phyloP scores from a whole-genome alignment of 2,888 invertebrate genomes.

The Oconnorella tubifera region DNA sequence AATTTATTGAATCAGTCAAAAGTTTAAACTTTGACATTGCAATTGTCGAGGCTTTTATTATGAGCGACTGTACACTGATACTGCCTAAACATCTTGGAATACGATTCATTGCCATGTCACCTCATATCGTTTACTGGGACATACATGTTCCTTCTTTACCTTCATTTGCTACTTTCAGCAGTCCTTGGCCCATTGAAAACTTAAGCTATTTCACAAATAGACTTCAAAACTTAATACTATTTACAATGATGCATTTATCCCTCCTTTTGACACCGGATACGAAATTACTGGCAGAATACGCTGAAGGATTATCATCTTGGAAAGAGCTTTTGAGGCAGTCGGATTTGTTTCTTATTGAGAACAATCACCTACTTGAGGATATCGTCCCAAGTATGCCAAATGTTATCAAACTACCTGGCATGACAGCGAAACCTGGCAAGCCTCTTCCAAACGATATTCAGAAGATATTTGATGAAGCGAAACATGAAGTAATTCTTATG shows the following conservation, averaged over 20 bases:
- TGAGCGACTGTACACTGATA: neutral
- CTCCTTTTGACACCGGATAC: neutral
- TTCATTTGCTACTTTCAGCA: constrained; percentile 4
- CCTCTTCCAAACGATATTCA: constrained; percentile 30
- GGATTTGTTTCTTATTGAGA: constrained; percentile 31
- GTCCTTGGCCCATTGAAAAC: neutral
- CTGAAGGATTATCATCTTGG: neutral
- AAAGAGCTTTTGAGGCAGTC: constrained; percentile 20
- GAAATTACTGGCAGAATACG: constrained; percentile 2
- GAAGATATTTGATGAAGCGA: constrained; percentile 30
- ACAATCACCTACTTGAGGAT: constrained; percentile 34
- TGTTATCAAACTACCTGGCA: constrained; percentile 33
- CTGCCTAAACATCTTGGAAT: neutral
- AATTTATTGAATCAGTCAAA: neutral
- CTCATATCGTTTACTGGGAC: neutral
- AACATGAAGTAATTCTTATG: constrained; percentile 36
- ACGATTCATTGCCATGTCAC: constrained; percentile 2
- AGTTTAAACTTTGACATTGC: neutral
- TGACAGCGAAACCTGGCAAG: constrained; percentile 26
- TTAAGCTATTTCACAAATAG: too few species aligned
- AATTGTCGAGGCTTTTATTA: constrained; percentile 3
- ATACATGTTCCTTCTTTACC: constrained; percentile 1
- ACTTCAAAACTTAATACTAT: neutral
- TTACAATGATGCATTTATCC: neutral
- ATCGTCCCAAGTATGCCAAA: constrained; percentile 34